Evolutionary conservation across 2,888 invertebrate genomes (phyloP), one percentile per base, ranked within the genome.

Genomic region (Epistrophe eligans): DNA sequence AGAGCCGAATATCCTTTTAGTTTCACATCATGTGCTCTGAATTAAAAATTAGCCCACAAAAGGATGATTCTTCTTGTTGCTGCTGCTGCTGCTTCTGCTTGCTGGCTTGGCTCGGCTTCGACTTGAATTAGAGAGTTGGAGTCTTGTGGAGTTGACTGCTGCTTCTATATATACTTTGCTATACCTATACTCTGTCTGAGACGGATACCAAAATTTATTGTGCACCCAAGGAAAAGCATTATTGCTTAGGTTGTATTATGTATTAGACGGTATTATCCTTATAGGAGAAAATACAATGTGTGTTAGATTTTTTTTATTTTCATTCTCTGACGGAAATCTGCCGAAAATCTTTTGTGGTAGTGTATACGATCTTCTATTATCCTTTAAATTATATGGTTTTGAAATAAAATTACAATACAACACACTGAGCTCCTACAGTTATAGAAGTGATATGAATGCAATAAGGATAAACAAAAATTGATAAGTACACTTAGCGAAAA

Each of bases 21-120:
- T 87, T 87, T 87, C 87, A 87, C 87, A 87, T 87, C 87, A 87
- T 87, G 87, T 87, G 87, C 83, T 87, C 83, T 87, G 87, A 87
- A 87, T 87, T 87, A 87, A 87, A 87, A 87, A 87, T 87, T 87
- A 87, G 83, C 83, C 83, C 79, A 87, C 87, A 87, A 87, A 76
- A 64, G 83, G 66, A 83, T 83, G 87, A 64, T 74, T 83, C 24
- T 24, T 64, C 79, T 73, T 62, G 73, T 45, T 71, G 48, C 17
- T 48, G 48, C 15, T 43, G 24, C 3, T 24, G 24, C 45, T 45
- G 45, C 7, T n/a, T n/a, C n/a, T 48, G 28, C 35, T 50, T 24
- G 48, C 7, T 45, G 1, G 24, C 1, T 19, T 52, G 13, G 43
- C 17, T 11, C 38, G 52, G 38, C 40, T 76, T 57, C 50, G 50